Base-by-base conservation (phyloP, 2,797 vertebrate species). In the Eptatretus atami region DNA sequence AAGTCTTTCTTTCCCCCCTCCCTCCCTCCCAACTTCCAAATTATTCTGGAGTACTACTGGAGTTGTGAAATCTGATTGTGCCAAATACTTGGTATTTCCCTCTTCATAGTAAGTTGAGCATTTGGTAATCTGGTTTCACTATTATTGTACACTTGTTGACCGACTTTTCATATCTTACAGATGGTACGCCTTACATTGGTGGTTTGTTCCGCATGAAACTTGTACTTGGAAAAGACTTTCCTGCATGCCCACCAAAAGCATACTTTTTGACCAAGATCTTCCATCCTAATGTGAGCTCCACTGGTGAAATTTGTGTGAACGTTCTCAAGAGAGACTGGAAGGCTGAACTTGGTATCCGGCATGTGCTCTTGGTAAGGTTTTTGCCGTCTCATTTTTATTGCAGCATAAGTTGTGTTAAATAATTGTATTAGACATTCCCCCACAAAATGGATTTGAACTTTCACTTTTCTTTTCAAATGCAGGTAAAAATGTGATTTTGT, bases 201-300 rank as follows among this genome's bases (percentile, higher is more conserved):
- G 86, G 86, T 68, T 71, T 92, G 67, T 92, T 92, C 74, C 78
- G 80, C 65, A 88, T 86, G 83, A 85, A 86, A 31, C 76, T 92
- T 66, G 80, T 87, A 66, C 77, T 92, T 65, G 84, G 84, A 63
- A 92, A 88, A 75, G 86, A 88, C 70, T 92, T 92, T 70, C 86
- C 86, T 54, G 82, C 83, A 53, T 79, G 80, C 66, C 86, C 86
- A 53, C 86, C 84, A 63, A 83, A 84, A 71, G 86, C 83, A 67
- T 92, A 84, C 75, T 92, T 92, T 73, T 75, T 92, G 71, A 92
- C 86, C 69, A 86, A 86, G 77, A 92, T 92, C 72, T 92, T 88
- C 75, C 86, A 92, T 71, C 86, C 84, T 1, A 92, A 92, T 6
- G 83, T 92, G 68, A 82, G 86, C 4, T 78, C 82, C 74, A 85